phyloP scores from a whole-genome alignment of 2,113 vertebrate genomes.

The Arenaria interpres region DNA sequence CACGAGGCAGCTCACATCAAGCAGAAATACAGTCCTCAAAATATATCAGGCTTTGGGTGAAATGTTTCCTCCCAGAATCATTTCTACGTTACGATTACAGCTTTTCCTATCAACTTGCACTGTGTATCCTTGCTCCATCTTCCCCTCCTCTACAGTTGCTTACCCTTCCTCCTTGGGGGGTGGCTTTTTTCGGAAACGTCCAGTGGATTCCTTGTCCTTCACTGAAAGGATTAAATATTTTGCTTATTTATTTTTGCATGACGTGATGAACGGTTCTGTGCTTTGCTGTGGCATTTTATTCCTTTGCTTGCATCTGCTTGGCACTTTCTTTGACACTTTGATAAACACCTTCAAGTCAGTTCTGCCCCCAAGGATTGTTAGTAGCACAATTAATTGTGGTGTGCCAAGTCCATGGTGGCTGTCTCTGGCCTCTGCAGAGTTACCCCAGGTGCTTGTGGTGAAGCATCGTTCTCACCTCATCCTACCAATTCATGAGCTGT shows the following conservation, averaged over 20 bases:
- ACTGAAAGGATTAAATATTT: background rate
- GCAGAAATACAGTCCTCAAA: background rate
- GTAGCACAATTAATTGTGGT: background rate
- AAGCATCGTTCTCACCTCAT: background rate
- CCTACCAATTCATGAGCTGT: background rate
- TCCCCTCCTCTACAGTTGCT: background rate
- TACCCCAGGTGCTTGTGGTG: background rate
- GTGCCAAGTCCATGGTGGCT: background rate
- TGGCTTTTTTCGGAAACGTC: background rate
- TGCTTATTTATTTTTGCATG: background rate
- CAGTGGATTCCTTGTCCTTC: background rate
- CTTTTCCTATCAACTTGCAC: background rate
- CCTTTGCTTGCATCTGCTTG: background rate
- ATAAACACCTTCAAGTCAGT: background rate
- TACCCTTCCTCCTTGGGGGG: background rate
- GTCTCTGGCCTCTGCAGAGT: background rate
- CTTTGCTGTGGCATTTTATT: background rate
- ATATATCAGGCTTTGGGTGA: background rate
- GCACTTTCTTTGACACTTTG: background rate
- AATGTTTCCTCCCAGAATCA: background rate
- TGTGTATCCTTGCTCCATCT: background rate
- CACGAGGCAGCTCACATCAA: background rate
- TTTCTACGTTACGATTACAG: background rate
- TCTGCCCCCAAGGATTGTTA: background rate
- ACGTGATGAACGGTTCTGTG: background rate